Base-by-base conservation (phyloP, 2,797 vertebrate genomes). In the Anomalospiza imberbis region DNA sequence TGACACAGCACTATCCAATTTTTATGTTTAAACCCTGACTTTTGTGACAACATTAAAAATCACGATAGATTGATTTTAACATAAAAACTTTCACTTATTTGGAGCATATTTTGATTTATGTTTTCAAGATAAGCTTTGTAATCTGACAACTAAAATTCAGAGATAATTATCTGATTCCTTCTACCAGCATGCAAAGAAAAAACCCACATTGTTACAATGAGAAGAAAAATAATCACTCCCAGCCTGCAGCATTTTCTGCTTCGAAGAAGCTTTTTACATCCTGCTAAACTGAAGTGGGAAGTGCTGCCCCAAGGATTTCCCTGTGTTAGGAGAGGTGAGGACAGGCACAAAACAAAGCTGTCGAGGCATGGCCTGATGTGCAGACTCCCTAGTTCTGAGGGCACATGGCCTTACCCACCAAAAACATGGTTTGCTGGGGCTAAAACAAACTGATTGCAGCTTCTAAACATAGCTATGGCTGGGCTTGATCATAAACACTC, bases 301-400 rank as follows among this genome's bases (percentile, higher is more conserved):
- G 19, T 15, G 44, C 32, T 70, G 51, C 55, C 36, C 17, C 47
- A 31, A 45, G 48, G 42, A 54, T 58, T 29, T 58, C 13, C 54
- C 26, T 50, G 47, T 32, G 28, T 48, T 51, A 32, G 51, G 6
- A 72, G 34, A 66, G 31, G 29, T 6, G 45, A 58, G 25, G 1
- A 2, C 38, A 54, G 38, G 36, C 28, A 31, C 0, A 0, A 44
- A 24, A 24, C 5, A 1, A 68, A 66, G 9, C 28, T 40, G 10
- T 62, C 0, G 0, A 44, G 48, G 32, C 0, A 0, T 25, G 21
- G 47, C 54, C 68, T 28, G 28, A 34, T 4, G 38, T 3, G 5
- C 13, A 55, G 26, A 6, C n/a, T 24, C 10, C 40, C 50, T 3
- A 9, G 11, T 9, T 83, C 54, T 74, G 26, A 45, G 38, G 17